These are phyloP conservation scores for Myopa testacea DNA, from an alignment of 2,888 invertebrate genomes.

Conservation along the genomic window DNA sequence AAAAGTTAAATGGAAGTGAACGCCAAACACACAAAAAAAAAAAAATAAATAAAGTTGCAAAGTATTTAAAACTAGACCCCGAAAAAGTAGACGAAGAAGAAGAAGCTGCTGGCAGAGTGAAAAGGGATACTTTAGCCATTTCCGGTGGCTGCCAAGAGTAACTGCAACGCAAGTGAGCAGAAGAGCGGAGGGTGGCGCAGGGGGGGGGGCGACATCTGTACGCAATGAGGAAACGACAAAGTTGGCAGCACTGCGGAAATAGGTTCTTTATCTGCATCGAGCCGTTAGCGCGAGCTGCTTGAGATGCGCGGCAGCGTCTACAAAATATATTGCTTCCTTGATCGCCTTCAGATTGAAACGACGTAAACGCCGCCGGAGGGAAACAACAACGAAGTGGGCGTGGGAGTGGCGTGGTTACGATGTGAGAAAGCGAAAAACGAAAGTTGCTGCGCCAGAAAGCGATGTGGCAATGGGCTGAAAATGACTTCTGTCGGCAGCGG, in stretches of 20 bases:
- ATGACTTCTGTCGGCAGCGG: neutral
- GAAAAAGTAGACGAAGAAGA: neutral
- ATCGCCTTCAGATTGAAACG: conserved; percentile 55
- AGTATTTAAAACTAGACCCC: conserved; percentile 10
- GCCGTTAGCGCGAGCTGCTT: conserved; percentile 43
- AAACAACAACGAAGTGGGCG: neutral
- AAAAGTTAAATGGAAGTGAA: conserved; percentile 40
- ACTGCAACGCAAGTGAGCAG: conserved; percentile 7
- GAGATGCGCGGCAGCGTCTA: conserved; percentile 51
- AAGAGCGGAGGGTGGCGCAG: neutral
- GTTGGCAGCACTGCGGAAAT: conserved; percentile 40
- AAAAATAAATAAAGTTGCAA: conserved; percentile 9
- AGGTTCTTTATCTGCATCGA: conserved; percentile 35
- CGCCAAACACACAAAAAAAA: neutral
- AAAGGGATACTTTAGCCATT: conserved; percentile 48
- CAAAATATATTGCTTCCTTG: conserved; percentile 59
- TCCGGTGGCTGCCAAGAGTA: conserved; percentile 48
- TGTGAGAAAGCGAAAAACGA: neutral
- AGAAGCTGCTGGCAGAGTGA: conserved; percentile 17
- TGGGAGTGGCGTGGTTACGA: neutral
- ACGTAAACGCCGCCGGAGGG: neutral
- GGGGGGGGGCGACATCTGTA: neutral
- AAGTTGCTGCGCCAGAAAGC: neutral
- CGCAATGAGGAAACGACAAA: conserved; percentile 38
- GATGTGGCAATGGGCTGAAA: neutral